Evolutionary conservation across 2,113 vertebrate species (phyloP), one percentile per base, ranked within the genome.

Genomic region (Tichodroma muraria): DNA sequence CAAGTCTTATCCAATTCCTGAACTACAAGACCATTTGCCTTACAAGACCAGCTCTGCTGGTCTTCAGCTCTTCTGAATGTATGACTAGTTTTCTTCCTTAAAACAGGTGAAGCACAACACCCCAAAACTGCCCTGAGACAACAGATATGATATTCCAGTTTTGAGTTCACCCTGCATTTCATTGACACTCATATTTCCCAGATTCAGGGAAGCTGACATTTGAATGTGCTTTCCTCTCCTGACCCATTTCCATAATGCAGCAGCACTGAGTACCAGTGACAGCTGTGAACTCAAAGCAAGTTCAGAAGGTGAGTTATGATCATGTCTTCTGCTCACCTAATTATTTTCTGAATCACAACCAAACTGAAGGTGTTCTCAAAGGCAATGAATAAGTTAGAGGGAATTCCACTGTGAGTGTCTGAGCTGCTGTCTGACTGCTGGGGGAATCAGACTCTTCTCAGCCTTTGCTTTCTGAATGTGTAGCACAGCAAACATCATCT

Each of bases 261-360:
- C 60, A 75, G 33, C 71, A 40, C 44, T 11, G 6, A 88, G 35
- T 59, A 42, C 64, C 35, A 59, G 40, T 45, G 63, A 70, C 76
- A 89, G 54, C 69, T 9, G 13, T 85, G 94, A 95, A 89, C 79
- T 95, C 66, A 37, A 15, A 75, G 66, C 22, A 70, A 91, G 94
- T 95, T 97, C 87, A 95, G 47, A 65, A 94, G 69, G 82, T 95
- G 64, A 95, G 93, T 70, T 95, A 89, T 71, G 59, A 63, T 85
- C 79, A 8, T 49, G 52, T 72, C 65, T 90, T 93, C 93, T 1
- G 0, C 72, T 92, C 87, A 50, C 53, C 69, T 90, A 88, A 92
- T 90, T 96, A 84, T 93, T 93, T 94, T 90, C 90, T 94, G 88
- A 91, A 90, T 92, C 77, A 83, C 49, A 91, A 37, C 81, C 2